Percentiles rank a stretch among this genome's conserved stretches.
Conservation (phyloP, 2,113 vertebrate species). For the Emydura subglobosa region DNA sequence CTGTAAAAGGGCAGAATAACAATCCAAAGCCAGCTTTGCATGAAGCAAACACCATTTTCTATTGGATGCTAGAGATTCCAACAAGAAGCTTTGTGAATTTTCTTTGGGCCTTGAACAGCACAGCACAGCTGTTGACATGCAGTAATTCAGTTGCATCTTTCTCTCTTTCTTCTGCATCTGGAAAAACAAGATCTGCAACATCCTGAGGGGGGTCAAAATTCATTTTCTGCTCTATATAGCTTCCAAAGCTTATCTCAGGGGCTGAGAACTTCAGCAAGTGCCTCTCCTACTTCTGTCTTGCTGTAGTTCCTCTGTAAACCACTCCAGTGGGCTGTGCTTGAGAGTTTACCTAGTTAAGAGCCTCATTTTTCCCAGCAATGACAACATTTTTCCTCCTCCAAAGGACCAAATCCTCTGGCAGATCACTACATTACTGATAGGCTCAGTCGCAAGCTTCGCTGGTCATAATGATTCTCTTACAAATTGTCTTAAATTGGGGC, state of each 20-base stretch:
- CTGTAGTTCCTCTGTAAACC: background rate
- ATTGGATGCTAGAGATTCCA: background rate
- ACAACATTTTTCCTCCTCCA: background rate
- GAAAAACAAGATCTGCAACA: background rate
- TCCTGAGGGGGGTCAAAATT: background rate
- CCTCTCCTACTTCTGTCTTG: background rate
- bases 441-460: background rate
- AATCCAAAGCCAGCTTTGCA: background rate
- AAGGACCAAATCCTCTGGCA: background rate
- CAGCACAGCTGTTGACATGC: background rate
- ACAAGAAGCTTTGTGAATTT: background rate
- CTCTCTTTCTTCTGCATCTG: background rate
- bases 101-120: rapidly evolving
- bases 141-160: background rate
- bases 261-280: background rate
- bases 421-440: rapidly evolving
- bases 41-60: background rate
- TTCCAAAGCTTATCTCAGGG: background rate
- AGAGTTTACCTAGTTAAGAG: background rate
- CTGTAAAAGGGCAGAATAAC: background rate
- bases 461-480: background rate
- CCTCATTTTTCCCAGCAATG: background rate
- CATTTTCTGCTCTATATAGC: background rate
- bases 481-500: rapidly evolving
- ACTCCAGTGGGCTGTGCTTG: background rate